Base-by-base conservation (phyloP, 2,888 invertebrate genomes). In the Helleia helle region DNA sequence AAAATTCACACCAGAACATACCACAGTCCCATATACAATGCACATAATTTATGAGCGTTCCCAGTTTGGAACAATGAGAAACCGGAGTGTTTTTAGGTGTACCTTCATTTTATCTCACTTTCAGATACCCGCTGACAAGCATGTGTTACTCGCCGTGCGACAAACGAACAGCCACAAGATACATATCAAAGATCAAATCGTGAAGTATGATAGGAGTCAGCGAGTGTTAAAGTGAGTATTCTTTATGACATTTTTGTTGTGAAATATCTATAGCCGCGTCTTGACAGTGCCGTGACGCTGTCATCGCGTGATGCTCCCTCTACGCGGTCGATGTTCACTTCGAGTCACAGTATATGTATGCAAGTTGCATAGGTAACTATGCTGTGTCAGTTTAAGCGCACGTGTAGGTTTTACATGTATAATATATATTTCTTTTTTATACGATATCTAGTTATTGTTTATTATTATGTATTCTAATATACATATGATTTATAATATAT, bases 91-190 rank as follows among this genome's bases (percentile, higher is more conserved):
- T 30, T 11, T 27, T 37, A 29, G 44, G 9, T 40, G 28, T 38
- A 48, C 37, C 36, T 29, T 39, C 31, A 25, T 25, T 43, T 43
- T 48, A 14, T 36, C 8, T 36, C 7, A 26, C 44, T 80, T 74
- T 46, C 75, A 86, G 86, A 73, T 83, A 50, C 91, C 92, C 8
- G 81, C 87, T 9, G 92, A 92, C 50, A 90, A 91, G 65, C 91
- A 93, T 57, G 92, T 92, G 43, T 80, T 93, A 56, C 81, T 93
- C 53, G 90, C 90, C 41, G 90, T 94, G 51, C 87, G 91, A 63
- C 93, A 93, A 65, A 89, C 91, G 38, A 91, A 92, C 76, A 90
- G 91, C 70, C 91, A 92, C 70, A 90, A 91, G 77, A 89, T 90
- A 74, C 90, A 91, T 87, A 90, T 90, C 85, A 92, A 92, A 81